These are phyloP conservation scores for Caiman crocodilus DNA, from an alignment of 2,797 vertebrate genomes.

Conservation along the genomic window DNA sequence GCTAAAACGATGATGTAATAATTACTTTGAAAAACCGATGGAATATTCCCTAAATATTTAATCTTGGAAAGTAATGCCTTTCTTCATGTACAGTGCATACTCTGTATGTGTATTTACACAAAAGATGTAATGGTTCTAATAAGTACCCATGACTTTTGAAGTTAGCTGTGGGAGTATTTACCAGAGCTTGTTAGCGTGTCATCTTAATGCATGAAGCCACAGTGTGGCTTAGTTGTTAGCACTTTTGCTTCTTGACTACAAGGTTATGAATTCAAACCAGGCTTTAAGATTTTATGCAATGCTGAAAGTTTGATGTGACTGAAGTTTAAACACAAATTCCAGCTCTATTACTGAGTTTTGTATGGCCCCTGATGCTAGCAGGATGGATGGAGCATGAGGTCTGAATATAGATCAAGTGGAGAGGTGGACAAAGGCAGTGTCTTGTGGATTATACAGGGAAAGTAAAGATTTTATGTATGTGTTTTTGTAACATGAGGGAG, in stretches of 20 bases:
- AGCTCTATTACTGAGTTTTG: neutral
- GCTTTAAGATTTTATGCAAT: neutral
- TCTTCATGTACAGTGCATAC: slow-evolving; percentile 24
- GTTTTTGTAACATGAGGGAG: neutral
- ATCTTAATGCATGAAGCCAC: neutral
- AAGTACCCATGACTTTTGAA: slow-evolving; percentile 28
- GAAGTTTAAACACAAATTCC: neutral
- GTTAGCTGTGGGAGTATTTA: neutral
- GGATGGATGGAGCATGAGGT: neutral
- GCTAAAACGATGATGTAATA: slow-evolving; percentile 32
- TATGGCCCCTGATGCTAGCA: neutral
- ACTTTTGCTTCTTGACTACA: neutral
- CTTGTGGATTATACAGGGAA: neutral
- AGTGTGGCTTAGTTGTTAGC: neutral
- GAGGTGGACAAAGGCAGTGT: neutral
- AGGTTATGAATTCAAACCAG: neutral
- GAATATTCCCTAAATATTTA: slow-evolving; percentile 43
- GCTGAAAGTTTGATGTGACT: neutral
- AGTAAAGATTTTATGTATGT: neutral
- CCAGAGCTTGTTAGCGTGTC: neutral
- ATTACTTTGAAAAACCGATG: slow-evolving; percentile 32
- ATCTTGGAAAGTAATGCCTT: slow-evolving; percentile 48
- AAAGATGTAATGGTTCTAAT: neutral
- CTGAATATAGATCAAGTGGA: neutral
- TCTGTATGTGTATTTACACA: slow-evolving; percentile 35